Base-by-base conservation (phyloP, 2,888 invertebrate species). In the Machimus atricapillus region DNA sequence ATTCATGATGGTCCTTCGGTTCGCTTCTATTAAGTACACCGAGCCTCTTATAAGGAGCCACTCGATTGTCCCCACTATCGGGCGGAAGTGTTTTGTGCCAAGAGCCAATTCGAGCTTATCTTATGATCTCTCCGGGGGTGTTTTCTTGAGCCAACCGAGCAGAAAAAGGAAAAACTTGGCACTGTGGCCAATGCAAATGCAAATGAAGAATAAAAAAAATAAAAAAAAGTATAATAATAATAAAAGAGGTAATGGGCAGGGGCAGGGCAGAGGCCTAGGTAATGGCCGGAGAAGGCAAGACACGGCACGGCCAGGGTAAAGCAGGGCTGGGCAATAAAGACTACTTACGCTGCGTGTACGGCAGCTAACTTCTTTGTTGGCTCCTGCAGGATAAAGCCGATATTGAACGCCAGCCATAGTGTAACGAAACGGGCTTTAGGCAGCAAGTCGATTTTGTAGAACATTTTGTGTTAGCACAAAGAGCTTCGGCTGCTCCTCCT, bases 261-360 rank as follows among this genome's bases (percentile, higher is more conserved):
- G 66, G 66, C 27, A 66, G 27, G 66, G 4, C 23, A 66, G 23
- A 27, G 66, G 66, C 66, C 23, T 23, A 66, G n/a, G 40, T 43
- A 46, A 78, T 16, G 43, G 40, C 19, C 19, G 23, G n/a, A 7
- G 19, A 19, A 56, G 56, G 56, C n/a, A 19, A 56, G 56, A 8
- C 19, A 56, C 7, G 56, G 19, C 7, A 19, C 8, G 56, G 19
- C 66, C n/a, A 8, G 8, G 56, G 19, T 12, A 23, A 19, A 27
- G 12, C 19, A 27, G 8, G 27, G 66, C 19, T n/a, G n/a, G 52
- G 52, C 52, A 66, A 3, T 4, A 66, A 66, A 8, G 23, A 66
- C 14, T 89, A 92, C 93, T 92, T 91, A 93, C 92, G 92, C 92
- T 90, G 92, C 92, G 90, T 93, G 91, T 87, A 92, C 92, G 90